Evolutionary conservation across 2,888 invertebrate species (phyloP).

Genomic region (Tipula confusa): DNA sequence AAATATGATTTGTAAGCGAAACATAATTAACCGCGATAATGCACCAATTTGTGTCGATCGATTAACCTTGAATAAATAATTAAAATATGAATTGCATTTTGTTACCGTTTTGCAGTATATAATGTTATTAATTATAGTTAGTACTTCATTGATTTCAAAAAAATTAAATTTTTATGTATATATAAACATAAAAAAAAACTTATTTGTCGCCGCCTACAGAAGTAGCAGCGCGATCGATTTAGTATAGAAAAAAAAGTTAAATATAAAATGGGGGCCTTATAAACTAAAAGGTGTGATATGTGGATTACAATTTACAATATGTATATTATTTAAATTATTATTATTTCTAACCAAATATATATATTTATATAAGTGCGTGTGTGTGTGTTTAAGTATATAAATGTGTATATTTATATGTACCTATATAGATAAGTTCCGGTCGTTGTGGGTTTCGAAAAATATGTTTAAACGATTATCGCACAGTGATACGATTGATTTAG

Average conservation of each 20-base stretch:
- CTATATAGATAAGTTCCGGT: not conserved
- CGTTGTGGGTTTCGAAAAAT: not conserved
- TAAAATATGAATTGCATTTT: too few species aligned
- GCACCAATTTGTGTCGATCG: too few species aligned
- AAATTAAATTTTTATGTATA: too few species aligned
- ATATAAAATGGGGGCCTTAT: constrained; percentile 6
- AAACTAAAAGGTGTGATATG: not conserved
- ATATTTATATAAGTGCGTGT: not conserved
- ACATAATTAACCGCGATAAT: too few species aligned
- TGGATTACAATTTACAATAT: not conserved
- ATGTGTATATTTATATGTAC: not conserved
- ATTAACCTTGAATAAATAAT: too few species aligned
- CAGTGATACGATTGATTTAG: not conserved
- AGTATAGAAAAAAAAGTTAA: not conserved
- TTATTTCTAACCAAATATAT: not conserved
- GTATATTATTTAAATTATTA: not conserved
- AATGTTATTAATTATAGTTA: not conserved
- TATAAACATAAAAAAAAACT: not conserved
- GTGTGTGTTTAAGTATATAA: not conserved
- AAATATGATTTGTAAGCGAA: too few species aligned
- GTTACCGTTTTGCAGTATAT: not conserved
- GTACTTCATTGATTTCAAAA: not conserved
- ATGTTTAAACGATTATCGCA: not conserved
- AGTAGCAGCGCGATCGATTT: not conserved
- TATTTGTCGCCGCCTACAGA: not conserved